phyloP scores from a whole-genome alignment of 2,888 invertebrate genomes.

The Aethes cnicana region DNA sequence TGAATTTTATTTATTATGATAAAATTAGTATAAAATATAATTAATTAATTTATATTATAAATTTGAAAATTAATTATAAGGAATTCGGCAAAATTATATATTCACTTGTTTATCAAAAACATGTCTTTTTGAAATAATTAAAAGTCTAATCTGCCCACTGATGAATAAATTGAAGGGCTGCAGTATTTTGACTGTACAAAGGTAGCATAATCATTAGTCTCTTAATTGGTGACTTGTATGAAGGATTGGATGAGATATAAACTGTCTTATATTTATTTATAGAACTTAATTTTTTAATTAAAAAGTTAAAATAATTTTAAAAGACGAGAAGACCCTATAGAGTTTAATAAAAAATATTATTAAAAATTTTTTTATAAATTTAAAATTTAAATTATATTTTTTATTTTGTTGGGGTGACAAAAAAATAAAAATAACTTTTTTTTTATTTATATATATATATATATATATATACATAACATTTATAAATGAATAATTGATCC shows the following conservation, averaged over 20 bases:
- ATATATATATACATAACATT: slow-evolving; percentile 38
- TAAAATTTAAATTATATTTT: slow-evolving; percentile 48
- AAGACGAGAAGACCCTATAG: slow-evolving; percentile 92
- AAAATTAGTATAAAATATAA: slow-evolving; percentile 45
- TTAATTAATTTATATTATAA: slow-evolving; percentile 74
- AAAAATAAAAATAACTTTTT: slow-evolving; percentile 84
- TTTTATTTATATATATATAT: slow-evolving; percentile 39
- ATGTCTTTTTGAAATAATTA: slow-evolving; percentile 85
- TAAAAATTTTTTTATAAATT: slow-evolving; percentile 57
- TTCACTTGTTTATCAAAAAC: slow-evolving; percentile 91
- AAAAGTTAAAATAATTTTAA: slow-evolving; percentile 85
- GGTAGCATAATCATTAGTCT: slow-evolving; percentile 90
- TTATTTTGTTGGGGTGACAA: slow-evolving; percentile 86
- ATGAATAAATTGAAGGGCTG: slow-evolving; percentile 86
- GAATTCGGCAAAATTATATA: slow-evolving; percentile 85
- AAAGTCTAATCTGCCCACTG: slow-evolving; percentile 89
- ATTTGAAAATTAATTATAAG: slow-evolving; percentile 71
- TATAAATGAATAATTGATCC: slow-evolving; percentile 79
- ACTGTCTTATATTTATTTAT: slow-evolving; percentile 75
- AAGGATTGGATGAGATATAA: slow-evolving; percentile 86
- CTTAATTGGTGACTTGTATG: slow-evolving; percentile 91
- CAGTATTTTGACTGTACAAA: slow-evolving; percentile 90
- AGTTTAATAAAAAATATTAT: slow-evolving; percentile 81
- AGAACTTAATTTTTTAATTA: slow-evolving; percentile 78
- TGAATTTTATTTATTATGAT: slow-evolving; percentile 76